Conservation (phyloP, 2,888 invertebrate species). For the Antheraea yamamai region DNA sequence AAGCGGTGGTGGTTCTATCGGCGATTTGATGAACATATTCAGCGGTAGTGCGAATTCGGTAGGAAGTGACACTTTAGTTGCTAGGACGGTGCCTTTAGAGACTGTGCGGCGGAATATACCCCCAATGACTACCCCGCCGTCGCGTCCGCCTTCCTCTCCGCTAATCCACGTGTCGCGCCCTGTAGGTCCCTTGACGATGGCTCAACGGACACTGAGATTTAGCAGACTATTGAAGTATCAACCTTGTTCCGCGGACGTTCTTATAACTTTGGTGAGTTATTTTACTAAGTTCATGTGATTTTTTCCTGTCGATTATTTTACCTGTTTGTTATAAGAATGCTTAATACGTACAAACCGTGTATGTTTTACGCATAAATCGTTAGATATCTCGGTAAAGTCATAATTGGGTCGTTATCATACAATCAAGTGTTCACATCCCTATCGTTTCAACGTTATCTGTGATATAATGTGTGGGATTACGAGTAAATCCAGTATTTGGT, state of each 20-base stretch:
- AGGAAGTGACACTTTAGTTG: conserved; percentile 87
- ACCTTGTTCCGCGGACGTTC: conserved; percentile 77
- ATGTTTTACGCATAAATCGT: conserved; percentile 9
- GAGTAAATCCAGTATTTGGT: neutral
- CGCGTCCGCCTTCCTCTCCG: conserved; percentile 65
- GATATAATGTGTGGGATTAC: conserved; percentile 13
- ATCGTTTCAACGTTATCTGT: conserved; percentile 13
- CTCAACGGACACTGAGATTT: conserved; percentile 86
- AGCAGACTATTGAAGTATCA: conserved; percentile 86
- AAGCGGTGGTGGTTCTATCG: conserved; percentile 85
- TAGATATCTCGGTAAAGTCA: conserved; percentile 13
- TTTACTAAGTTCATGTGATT: conserved; percentile 12
- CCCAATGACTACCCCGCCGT: conserved; percentile 74
- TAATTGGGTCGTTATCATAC: conserved; percentile 11
- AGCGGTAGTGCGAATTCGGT: conserved; percentile 87
- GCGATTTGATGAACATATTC: conserved; percentile 91
- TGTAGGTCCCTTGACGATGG: conserved; percentile 84
- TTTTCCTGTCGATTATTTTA: conserved; percentile 18
- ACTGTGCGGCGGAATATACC: conserved; percentile 82
- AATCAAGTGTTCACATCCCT: conserved; percentile 14
- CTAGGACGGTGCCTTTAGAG: conserved; percentile 87
- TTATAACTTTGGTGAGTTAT: conserved; percentile 69
- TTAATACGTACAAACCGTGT: neutral
- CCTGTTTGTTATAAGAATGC: neutral
- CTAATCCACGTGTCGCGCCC: conserved; percentile 70